A percentile compares a stretch with the other conserved stretches of the same genome.
Conservation (phyloP, 2,797 vertebrate species). For the Syngnathus rostellatus region DNA sequence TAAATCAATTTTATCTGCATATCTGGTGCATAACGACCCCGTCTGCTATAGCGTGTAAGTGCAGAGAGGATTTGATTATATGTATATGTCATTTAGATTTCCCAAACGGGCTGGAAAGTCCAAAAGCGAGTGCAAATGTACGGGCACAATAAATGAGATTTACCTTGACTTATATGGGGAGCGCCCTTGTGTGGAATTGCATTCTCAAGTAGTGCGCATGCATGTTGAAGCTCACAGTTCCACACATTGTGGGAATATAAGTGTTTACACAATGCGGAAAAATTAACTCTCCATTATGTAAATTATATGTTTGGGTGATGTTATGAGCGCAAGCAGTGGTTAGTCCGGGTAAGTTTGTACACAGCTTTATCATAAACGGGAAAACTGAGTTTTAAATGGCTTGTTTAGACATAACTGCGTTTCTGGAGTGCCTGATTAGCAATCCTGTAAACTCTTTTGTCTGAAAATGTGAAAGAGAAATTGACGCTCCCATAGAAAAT, state of each 20-base stretch:
- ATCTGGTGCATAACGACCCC: not conserved
- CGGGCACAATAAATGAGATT: slow-evolving; percentile 26
- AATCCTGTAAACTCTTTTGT: too few relatives aligned
- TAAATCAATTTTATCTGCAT: slow-evolving; percentile 13
- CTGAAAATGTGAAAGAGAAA: not conserved
- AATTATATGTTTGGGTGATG: not conserved
- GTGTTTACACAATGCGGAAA: not conserved
- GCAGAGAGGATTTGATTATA: slow-evolving; percentile 18
- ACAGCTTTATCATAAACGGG: not conserved
- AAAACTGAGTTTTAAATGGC: not conserved
- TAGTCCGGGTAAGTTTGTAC: not conserved
- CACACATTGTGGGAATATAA: not conserved
- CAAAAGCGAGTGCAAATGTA: slow-evolving; percentile 21
- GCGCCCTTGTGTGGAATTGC: slow-evolving; percentile 5
- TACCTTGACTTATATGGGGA: slow-evolving; percentile 17
- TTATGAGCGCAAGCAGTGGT: not conserved
- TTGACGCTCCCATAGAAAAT: too few relatives aligned
- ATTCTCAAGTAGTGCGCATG: not conserved
- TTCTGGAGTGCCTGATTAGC: not conserved
- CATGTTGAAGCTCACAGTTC: not conserved
- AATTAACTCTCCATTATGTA: not conserved
- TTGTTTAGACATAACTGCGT: not conserved
- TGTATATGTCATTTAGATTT: slow-evolving; percentile 30
- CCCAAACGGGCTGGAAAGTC: slow-evolving; percentile 20
- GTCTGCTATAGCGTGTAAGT: slow-evolving; percentile 10